These are phyloP conservation scores for Himalopsyche tibetana DNA, from an alignment of 2,888 invertebrate genomes.

Conservation along the genomic window DNA sequence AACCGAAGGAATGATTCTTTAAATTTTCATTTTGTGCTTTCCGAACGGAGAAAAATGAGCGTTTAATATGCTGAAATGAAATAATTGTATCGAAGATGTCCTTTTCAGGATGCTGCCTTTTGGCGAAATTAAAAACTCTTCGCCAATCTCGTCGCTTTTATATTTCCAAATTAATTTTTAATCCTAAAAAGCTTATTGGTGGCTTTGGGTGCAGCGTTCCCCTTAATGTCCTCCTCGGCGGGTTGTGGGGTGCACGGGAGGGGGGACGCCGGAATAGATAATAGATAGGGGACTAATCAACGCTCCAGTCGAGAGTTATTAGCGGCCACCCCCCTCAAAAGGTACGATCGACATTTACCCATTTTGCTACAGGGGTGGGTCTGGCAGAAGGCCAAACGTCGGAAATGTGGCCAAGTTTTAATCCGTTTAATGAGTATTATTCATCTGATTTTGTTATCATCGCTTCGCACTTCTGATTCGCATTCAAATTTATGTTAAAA, in stretches of 20 bases:
- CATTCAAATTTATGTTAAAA: too few relatives aligned
- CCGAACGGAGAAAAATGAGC: too few relatives aligned
- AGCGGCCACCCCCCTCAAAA: constrained; percentile 48
- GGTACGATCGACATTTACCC: constrained; percentile 18
- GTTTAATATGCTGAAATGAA: not conserved
- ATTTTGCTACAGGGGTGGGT: not conserved
- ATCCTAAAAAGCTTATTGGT: constrained; percentile 52
- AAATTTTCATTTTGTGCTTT: too few relatives aligned
- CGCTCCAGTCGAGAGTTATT: constrained; percentile 60
- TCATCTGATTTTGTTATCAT: constrained; percentile 41
- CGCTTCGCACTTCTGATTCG: not conserved
- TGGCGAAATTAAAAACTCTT: constrained; percentile 34
- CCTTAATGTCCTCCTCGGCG: constrained; percentile 31
- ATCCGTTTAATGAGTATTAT: constrained; percentile 46
- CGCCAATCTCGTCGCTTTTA: constrained; percentile 51
- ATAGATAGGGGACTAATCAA: constrained; percentile 61
- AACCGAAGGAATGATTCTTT: too few relatives aligned
- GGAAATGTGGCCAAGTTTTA: constrained; percentile 27
- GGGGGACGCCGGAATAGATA: constrained; percentile 39
- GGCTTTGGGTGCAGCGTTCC: constrained; percentile 38
- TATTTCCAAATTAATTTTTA: constrained; percentile 57
- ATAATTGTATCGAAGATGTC: not conserved
- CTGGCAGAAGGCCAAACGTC: not conserved
- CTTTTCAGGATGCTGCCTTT: constrained; percentile 23
- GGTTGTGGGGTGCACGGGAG: not conserved